Base-by-base conservation (phyloP, 2,113 vertebrate genomes). In the Pycnonotus jocosus region DNA sequence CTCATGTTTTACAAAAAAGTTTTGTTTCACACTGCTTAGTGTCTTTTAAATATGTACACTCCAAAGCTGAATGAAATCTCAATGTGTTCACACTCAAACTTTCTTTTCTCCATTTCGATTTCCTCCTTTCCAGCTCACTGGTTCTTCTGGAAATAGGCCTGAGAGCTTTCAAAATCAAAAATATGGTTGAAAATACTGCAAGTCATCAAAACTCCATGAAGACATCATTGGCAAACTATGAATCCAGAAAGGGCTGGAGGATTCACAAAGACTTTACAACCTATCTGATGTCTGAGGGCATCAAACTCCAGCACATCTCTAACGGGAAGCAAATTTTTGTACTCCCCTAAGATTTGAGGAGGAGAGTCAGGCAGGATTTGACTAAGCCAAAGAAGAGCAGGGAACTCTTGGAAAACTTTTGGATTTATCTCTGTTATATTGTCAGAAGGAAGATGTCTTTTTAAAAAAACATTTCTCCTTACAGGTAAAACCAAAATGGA, bases 381-480 rank as follows among this genome's bases (percentile, higher is more conserved):
- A 10, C 86, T 40, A 72, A 86, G 35, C 9, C 58, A 81, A 82
- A 80, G 11, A 12, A 68, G 54, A 91, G 38, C 23, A 13, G 5
- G 16, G 4, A 71, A 37, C 8, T 69, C 27, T 33, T 31, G 14
- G 40, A 56, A 68, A 94, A 66, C 3, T 31, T 56, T 16, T 45
- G 21, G 7, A 20, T 80, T 88, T 65, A 21, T 9, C 23, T 58
- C 15, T 47, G 12, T 15, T 85, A 7, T 19, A 19, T 38, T 64
- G 69, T 40, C 21, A 86, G 20, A 89, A 47, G 12, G 14, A 84
- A 71, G 15, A 60, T 47, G 2, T 18, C 33, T 70, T 76, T 70
- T 11, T 0, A 12, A 64, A 47, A 65, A 65, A 0, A 0, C 13
- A 23, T 38, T 70, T 82, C 30, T 56, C 2, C 4, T 61, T 58